Conservation (phyloP, 2,888 invertebrate species). For the Acanthosepion lycidas region DNA sequence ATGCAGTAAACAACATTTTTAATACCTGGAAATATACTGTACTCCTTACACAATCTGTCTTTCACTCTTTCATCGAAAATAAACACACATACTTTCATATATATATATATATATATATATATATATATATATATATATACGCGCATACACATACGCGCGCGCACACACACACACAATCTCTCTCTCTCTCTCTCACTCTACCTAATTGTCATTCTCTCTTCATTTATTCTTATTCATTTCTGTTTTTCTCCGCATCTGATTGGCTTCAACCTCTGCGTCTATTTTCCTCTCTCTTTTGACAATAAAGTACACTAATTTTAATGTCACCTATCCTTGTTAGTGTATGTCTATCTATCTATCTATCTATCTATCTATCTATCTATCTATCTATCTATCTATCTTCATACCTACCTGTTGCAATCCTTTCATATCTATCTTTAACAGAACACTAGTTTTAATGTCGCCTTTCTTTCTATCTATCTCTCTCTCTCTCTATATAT, state of each 20-base stretch:
- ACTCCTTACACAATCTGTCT: not conserved
- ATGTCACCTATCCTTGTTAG: not conserved
- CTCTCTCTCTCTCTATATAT: too few relatives aligned
- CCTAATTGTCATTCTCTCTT: not conserved
- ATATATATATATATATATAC: too few relatives aligned
- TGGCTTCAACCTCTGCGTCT: not conserved
- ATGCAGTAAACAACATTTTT: constrained; percentile 2
- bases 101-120: too few relatives aligned
- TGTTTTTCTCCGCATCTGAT: not conserved
- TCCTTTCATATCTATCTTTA: not conserved
- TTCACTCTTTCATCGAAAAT: not conserved
- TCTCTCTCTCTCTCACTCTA: not conserved
- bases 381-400: not conserved
- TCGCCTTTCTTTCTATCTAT: too few relatives aligned
- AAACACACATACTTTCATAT: too few relatives aligned
- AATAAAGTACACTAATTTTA: not conserved
- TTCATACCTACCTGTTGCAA: not conserved
- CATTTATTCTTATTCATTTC: not conserved
- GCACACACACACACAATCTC: too few relatives aligned
- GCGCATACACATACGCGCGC: too few relatives aligned
- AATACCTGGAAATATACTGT: not conserved
- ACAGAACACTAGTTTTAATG: too few relatives aligned
- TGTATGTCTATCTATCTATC: not conserved
- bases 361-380: not conserved
- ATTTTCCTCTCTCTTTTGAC: not conserved